Evolutionary conservation across 2,113 vertebrate genomes (phyloP), one percentile per base, ranked within the genome.

Genomic region (Hucho hucho): DNA sequence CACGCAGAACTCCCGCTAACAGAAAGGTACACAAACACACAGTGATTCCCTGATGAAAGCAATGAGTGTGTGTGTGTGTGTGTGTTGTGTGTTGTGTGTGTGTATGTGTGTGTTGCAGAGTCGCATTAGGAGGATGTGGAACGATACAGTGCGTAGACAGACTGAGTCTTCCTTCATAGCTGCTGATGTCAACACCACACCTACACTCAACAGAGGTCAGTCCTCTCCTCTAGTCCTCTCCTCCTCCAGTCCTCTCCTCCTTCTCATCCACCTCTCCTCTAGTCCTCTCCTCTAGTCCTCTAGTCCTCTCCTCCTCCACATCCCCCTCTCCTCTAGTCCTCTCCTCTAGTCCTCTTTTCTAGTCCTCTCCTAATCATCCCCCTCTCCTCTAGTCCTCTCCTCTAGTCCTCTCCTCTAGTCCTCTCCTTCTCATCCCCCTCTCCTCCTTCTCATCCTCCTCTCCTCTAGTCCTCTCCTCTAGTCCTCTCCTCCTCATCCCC

Each of bases 111-210:
- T 81, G 14, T 75, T 89, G 3, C 89, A 97, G 95, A 97, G 96
- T 87, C 95, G 96, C 1, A 98, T 98, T 79, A 91, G 96, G 84
- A 93, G 96, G 82, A 98, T 98, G 96, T 98, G 96, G 96, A 98
- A 98, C 0, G 96, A 98, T 79, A 98, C 96, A 0, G 96, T 98
- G 69, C 93, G 96, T 82, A 94, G 96, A 64, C 96, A 97, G 88
- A 97, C 96, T 0, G 96, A 97, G 84, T 98, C 96, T 1, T 97
- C 96, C 74, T 98, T 98, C 86, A 98, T 97, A 75, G 95, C 96
- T 0, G 95, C 95, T 4, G 96, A 97, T 71, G 93, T 95, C 75
- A 98, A 97, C 86, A 98, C 95, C 84, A 97, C 96, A 28, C 95
- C 95, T 0, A 95, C 95, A 61, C 94, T 97, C 26, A 97, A 96